Percentiles rank a stretch among this genome's conserved stretches.
These are phyloP conservation scores for Sanderia malayensis DNA, from an alignment of 30 jellyfish, hydroid and myxozoan species.

Conservation along the genomic window DNA sequence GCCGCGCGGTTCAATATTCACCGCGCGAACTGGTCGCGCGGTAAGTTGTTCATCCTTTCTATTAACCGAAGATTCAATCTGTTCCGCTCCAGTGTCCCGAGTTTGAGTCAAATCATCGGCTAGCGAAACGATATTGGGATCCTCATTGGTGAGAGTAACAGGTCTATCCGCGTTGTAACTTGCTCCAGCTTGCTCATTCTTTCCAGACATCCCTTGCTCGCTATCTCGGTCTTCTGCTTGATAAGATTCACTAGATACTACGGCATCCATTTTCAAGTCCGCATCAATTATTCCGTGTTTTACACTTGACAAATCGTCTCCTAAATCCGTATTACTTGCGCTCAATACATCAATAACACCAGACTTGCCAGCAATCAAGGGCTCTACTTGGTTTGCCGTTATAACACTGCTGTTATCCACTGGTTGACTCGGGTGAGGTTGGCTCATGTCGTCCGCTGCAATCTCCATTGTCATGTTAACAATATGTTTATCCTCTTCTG, in stretches of 20 bases:
- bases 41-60: conserved; percentile 4
- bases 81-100: neutral
- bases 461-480: conserved; percentile 65
- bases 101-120: neutral
- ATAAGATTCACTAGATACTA: neutral
- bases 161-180: neutral
- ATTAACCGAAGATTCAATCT: neutral
- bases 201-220: neutral
- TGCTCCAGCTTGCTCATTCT: neutral
- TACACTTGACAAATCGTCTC: too few species aligned
- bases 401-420: conserved; percentile 13
- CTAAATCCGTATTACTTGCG: neutral
- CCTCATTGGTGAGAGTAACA: neutral
- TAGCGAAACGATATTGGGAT: neutral
- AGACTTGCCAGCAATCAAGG: neutral
- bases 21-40: conserved; percentile 35
- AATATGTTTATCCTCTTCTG: conserved; percentile 59
- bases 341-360: neutral
- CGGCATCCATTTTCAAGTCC: neutral
- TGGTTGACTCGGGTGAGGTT: neutral
- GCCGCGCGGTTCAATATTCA: conserved; percentile 64
- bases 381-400: neutral
- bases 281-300: neutral
- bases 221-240: neutral
- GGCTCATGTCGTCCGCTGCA: conserved; percentile 36